These are phyloP conservation scores for Hirtodrosophila cameraria DNA, from an alignment of 2,888 invertebrate species.

Conservation along the genomic window DNA sequence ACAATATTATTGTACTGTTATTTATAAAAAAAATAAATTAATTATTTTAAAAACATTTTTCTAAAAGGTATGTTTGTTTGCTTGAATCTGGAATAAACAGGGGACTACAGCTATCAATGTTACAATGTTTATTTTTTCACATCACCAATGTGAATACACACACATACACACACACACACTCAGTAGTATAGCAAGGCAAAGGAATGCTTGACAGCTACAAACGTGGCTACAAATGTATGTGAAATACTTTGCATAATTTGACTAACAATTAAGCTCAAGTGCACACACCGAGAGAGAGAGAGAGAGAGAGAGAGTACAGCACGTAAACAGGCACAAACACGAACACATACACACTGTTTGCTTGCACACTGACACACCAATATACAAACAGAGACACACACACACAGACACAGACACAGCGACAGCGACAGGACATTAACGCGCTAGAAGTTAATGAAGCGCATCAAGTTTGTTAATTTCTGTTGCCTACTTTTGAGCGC, in stretches of 20 bases:
- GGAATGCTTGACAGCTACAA: slow-evolving; percentile 37
- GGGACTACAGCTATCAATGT: too few relatives aligned
- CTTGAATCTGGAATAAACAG: too few relatives aligned
- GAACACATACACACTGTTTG: slow-evolving; percentile 1
- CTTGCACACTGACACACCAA: slow-evolving; percentile 9
- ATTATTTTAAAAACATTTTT: too few relatives aligned
- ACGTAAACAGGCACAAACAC: slow-evolving; percentile 12
- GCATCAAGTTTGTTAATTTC: slow-evolving; percentile 37
- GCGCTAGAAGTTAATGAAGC: slow-evolving; percentile 45
- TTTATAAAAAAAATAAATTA: too few relatives aligned
- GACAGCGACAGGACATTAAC: slow-evolving; percentile 5
- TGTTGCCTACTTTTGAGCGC: slow-evolving; percentile 42
- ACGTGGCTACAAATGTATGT: slow-evolving; percentile 42
- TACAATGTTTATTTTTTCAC: too few relatives aligned
- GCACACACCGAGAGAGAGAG: slow-evolving; percentile 36
- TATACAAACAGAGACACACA: slow-evolving; percentile 4
- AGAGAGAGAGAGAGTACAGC: too few relatives aligned
- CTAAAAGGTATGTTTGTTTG: too few relatives aligned
- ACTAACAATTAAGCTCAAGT: slow-evolving; percentile 67
- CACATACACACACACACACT: slow-evolving; percentile 16
- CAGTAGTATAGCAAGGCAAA: slow-evolving; percentile 2
- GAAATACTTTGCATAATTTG: slow-evolving; percentile 70
- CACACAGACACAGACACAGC: not conserved
- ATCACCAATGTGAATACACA: slow-evolving; percentile 29
- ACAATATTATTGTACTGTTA: too few relatives aligned